Evolutionary conservation across 2,113 vertebrate genomes (phyloP), one percentile per base, ranked within the genome.

Genomic region (Acrocephalus arundinaceus): DNA sequence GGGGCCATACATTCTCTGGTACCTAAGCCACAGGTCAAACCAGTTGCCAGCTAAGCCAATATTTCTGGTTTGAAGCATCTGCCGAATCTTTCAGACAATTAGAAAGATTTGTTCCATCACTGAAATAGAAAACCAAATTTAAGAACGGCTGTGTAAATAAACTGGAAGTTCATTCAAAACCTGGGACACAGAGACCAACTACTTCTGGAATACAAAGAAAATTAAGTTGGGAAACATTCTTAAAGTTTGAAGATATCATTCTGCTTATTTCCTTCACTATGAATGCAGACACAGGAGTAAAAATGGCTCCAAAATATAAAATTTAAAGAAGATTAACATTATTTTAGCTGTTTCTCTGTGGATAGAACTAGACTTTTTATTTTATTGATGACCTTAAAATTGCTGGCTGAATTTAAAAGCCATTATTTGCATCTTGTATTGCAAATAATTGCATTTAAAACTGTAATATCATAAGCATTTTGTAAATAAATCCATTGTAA

Each of bases 131-230:
- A 80, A 57, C 72, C 94, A 70, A 75, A 94, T 87, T 89, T 87
- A 72, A 87, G 63, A 93, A 93, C 1, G 89, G 95, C 96, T 96
- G 87, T 92, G 80, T 93, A 97, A 97, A 96, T 96, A 96, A 87
- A 95, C 86, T 57, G 57, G 28, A 90, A 90, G 54, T 70, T 93
- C 63, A 84, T 66, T 81, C 86, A 90, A 96, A 95, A 90, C 52
- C 58, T 88, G 39, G 9, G 48, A 94, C 37, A 74, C 61, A 87
- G 46, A 87, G 62, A 66, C 23, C 70, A 95, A 63, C 19, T 91
- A 83, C 89, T 87, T 82, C 70, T 72, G 27, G 61, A 87, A 95
- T 67, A 97, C 73, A 78, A 95, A 84, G 80, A 89, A 93, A 96
- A 92, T 78, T 72, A 65, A 62, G 33, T 28, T 61, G n/a, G 22